Percentiles rank a stretch among this genome's conserved stretches.
phyloP scores from a whole-genome alignment of 2,888 invertebrate genomes.

The Eutolmus rufibarbis region DNA sequence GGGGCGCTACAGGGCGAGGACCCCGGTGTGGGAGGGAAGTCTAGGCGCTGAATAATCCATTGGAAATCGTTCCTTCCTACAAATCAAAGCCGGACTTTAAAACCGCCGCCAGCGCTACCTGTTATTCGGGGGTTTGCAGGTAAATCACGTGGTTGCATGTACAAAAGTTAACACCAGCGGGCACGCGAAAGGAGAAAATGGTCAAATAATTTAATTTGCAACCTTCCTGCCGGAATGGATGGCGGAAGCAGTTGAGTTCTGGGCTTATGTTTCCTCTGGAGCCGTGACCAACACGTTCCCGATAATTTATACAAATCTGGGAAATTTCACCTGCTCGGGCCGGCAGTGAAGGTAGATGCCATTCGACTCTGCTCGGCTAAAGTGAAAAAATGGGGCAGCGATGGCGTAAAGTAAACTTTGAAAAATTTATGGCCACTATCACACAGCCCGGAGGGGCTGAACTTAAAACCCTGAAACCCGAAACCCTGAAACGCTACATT shows the following conservation, averaged over 20 bases:
- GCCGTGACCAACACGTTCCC: constrained; percentile 13
- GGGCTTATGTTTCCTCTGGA: background rate
- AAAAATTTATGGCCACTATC: constrained; percentile 32
- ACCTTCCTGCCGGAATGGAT: constrained; percentile 40
- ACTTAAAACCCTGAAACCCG: background rate
- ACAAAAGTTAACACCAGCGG: constrained; percentile 32
- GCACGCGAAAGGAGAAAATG: constrained; percentile 36
- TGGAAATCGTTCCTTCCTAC: background rate
- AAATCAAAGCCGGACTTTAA: constrained; percentile 2
- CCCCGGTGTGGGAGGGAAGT: background rate
- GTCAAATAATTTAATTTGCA: constrained; percentile 45
- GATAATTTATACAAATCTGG: constrained; percentile 39
- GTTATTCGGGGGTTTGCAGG: constrained; percentile 21
- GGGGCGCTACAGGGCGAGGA: background rate
- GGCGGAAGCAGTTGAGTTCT: constrained; percentile 25
- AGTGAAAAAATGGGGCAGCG: constrained; percentile 21
- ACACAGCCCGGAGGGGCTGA: background rate
- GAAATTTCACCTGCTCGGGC: background rate
- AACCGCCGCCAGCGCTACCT: background rate
- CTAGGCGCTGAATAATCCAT: constrained; percentile 17
- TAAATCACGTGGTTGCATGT: constrained; percentile 39
- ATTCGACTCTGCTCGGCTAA: background rate
- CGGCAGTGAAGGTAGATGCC: background rate
- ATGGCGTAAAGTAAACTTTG: constrained; percentile 38
- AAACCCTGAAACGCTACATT: background rate